Evolutionary conservation across 2,113 vertebrate species (phyloP).

Genomic region (Carassius carassius): DNA sequence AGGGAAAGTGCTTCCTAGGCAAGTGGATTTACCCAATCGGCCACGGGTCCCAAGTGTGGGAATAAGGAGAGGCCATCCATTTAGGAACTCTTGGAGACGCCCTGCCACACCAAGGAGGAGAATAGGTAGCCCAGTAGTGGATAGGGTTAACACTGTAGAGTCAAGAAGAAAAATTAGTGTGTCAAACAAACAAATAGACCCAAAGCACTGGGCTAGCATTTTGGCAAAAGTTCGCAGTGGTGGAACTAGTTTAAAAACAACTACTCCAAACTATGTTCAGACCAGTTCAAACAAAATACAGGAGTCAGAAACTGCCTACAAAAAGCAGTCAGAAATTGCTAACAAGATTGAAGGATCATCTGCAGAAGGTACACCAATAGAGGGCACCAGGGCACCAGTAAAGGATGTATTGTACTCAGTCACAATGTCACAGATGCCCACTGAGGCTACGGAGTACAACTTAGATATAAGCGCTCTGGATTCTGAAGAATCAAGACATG

Average conservation of each 20-base stretch:
- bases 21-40: slow-evolving; percentile 11
- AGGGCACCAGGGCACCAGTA: slow-evolving; percentile 1
- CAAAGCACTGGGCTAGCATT: slow-evolving; percentile 87
- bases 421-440: not conserved
- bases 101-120: slow-evolving; percentile 54
- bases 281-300: slow-evolving; percentile 50
- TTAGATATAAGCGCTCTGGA: slow-evolving; percentile 52
- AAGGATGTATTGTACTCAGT: slow-evolving; percentile 17
- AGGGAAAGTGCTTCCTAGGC: slow-evolving; percentile 36
- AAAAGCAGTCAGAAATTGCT: slow-evolving; percentile 32
- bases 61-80: slow-evolving; percentile 54
- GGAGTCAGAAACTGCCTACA: slow-evolving; percentile 10
- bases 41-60: slow-evolving; percentile 47
- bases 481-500: slow-evolving; percentile 37
- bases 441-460: not conserved
- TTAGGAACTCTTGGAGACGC: slow-evolving; percentile 67
- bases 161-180: slow-evolving; percentile 77
- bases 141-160: slow-evolving; percentile 74
- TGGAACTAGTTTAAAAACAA: slow-evolving; percentile 68
- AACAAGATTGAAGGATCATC: slow-evolving; percentile 68
- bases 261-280: slow-evolving; percentile 54
- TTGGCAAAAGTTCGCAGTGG: slow-evolving; percentile 84
- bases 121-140: slow-evolving; percentile 62
- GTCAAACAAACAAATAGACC: slow-evolving; percentile 85
- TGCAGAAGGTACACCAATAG: slow-evolving; percentile 52